A percentile compares a stretch with the other conserved stretches of the same genome.
These are phyloP conservation scores for Echinometra lucunter DNA, from an alignment of 53 echinoderm and acorn worm species.

Conservation along the genomic window DNA sequence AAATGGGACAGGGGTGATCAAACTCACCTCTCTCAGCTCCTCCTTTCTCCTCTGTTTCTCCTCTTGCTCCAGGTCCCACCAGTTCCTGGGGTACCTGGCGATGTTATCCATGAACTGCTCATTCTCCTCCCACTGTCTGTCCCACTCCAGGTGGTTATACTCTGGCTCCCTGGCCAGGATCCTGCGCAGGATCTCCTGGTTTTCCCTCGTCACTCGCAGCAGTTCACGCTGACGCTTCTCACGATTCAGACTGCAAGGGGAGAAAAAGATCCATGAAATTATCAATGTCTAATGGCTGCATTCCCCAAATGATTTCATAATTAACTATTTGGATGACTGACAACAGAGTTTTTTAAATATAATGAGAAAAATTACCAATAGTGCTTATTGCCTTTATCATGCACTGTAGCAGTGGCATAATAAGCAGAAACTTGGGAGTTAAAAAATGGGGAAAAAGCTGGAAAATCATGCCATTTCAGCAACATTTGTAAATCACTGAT, in stretches of 20 bases:
- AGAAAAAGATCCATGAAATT: too few species aligned
- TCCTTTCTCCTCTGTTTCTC: conserved; percentile 81
- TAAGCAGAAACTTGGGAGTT: too few species aligned
- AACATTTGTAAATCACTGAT: too few species aligned
- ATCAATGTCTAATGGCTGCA: too few species aligned
- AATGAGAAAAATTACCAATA: too few species aligned
- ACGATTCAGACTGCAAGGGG: conserved; percentile 82
- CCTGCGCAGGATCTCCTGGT: conserved; percentile 94
- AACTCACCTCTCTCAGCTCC: conserved; percentile 81
- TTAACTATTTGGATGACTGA: too few species aligned
- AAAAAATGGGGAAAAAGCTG: too few species aligned
- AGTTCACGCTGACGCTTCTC: conserved; percentile 95
- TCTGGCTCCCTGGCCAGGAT: conserved; percentile 98
- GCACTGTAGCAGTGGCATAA: too few species aligned
- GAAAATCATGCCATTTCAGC: too few species aligned
- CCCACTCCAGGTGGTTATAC: conserved; percentile 96
- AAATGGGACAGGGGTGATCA: not conserved
- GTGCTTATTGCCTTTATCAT: too few species aligned
- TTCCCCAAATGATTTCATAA: too few species aligned
- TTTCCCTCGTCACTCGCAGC: conserved; percentile 91
- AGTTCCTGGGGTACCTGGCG: conserved; percentile 89
- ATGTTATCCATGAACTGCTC: conserved; percentile 98
- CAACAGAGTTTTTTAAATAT: too few species aligned
- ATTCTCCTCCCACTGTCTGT: conserved; percentile 97
- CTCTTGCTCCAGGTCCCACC: conserved; percentile 95